These are phyloP conservation scores for Dipodomys spectabilis DNA, from an alignment of 2,113 vertebrate genomes.

Conservation along the genomic window DNA sequence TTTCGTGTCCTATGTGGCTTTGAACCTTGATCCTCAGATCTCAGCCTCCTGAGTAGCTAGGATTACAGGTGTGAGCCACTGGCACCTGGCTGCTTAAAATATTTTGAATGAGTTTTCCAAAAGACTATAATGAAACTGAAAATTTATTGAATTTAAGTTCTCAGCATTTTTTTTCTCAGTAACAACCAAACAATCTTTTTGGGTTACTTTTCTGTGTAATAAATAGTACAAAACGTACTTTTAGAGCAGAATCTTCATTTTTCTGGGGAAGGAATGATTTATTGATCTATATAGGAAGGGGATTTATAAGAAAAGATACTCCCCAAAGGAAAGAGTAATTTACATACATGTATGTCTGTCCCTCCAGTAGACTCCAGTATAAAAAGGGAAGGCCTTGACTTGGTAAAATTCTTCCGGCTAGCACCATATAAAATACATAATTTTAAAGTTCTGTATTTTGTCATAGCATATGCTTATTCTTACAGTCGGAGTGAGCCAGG, in stretches of 20 bases:
- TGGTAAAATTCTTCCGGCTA: neutral
- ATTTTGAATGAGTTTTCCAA: conserved; percentile 38
- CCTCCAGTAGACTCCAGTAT: neutral
- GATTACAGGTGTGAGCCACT: too few relatives aligned
- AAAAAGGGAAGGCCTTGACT: neutral
- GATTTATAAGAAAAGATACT: conserved; percentile 40
- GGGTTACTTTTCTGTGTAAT: conserved; percentile 25
- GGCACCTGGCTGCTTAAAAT: neutral
- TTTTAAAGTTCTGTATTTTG: neutral
- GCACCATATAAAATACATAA: neutral
- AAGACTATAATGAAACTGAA: neutral
- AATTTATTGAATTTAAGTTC: conserved; percentile 15
- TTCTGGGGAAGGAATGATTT: conserved; percentile 42
- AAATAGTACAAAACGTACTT: conserved; percentile 6
- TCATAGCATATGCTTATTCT: neutral
- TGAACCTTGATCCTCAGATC: too few relatives aligned
- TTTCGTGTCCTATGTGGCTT: too few relatives aligned
- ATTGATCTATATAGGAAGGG: neutral
- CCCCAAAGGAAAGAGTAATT: neutral
- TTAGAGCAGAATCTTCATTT: conserved; percentile 62
- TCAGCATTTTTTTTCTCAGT: conserved; percentile 6
- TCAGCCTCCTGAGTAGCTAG: too few relatives aligned
- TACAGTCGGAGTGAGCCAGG: too few relatives aligned
- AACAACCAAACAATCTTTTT: conserved; percentile 13
- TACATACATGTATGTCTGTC: neutral